A percentile compares a stretch with the other conserved stretches of the same genome.
These are phyloP conservation scores for Clupea harengus DNA, from an alignment of 2,113 vertebrate species.

Conservation along the genomic window DNA sequence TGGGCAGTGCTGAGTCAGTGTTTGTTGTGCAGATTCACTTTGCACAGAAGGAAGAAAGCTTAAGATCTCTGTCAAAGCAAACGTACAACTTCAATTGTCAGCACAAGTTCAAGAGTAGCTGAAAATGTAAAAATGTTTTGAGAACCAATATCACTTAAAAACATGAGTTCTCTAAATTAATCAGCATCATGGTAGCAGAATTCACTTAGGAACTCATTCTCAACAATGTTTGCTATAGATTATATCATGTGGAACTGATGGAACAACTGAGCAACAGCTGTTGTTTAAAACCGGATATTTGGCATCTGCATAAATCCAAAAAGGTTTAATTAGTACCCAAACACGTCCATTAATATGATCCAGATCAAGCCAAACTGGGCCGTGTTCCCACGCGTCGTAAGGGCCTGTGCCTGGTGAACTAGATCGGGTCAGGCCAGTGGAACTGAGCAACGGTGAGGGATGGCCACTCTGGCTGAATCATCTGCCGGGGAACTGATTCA, in stretches of 20 bases:
- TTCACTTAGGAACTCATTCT: not conserved
- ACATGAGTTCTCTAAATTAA: not conserved
- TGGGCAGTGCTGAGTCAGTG: not conserved
- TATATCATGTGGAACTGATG: not conserved
- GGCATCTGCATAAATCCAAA: not conserved
- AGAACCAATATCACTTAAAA: not conserved
- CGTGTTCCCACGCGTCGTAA: not conserved
- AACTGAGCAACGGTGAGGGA: slow-evolving; percentile 45
- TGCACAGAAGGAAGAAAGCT: not conserved
- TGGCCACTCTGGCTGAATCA: slow-evolving; percentile 55
- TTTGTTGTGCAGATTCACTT: not conserved
- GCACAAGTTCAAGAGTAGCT: not conserved
- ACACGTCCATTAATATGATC: not conserved
- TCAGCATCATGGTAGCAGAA: not conserved
- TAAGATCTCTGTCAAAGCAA: too few species aligned
- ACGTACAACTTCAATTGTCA: not conserved
- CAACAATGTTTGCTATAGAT: slow-evolving; percentile 2
- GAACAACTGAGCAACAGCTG: not conserved
- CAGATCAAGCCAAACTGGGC: not conserved
- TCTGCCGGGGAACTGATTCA: slow-evolving; percentile 58
- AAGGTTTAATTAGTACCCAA: slow-evolving; percentile 4
- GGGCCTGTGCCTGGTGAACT: not conserved
- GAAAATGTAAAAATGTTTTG: not conserved
- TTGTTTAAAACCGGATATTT: not conserved
- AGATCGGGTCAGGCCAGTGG: slow-evolving; percentile 45